Conservation (phyloP, 2,888 invertebrate genomes). For the Sinhomidia bicolor region DNA sequence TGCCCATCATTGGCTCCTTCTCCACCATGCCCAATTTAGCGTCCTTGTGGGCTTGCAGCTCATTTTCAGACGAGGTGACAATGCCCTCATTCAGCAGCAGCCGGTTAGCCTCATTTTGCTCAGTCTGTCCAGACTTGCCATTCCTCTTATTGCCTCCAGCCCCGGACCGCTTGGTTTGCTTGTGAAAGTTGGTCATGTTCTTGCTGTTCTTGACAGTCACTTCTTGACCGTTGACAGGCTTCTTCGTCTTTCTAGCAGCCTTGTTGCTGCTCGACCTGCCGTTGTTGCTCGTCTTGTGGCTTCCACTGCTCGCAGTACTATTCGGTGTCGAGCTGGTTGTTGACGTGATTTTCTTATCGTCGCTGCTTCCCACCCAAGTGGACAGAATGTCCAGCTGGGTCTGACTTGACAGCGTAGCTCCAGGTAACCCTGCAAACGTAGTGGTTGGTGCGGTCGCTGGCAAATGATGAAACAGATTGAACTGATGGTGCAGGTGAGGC, state of each 20-base stretch:
- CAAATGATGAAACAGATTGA: slow-evolving; percentile 56
- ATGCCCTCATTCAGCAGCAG: slow-evolving; percentile 15
- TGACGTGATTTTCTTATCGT: slow-evolving; percentile 51
- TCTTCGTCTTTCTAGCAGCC: not conserved
- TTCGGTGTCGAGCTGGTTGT: slow-evolving; percentile 34
- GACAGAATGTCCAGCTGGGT: slow-evolving; percentile 77
- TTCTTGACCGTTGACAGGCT: slow-evolving; percentile 20
- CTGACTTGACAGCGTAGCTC: slow-evolving; percentile 64
- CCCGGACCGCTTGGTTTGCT: slow-evolving; percentile 3
- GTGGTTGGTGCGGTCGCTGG: slow-evolving; percentile 56
- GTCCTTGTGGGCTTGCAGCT: slow-evolving; percentile 69
- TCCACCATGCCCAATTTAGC: slow-evolving; percentile 32
- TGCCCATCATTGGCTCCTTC: slow-evolving; percentile 51
- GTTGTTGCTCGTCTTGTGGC: not conserved
- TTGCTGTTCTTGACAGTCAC: slow-evolving; percentile 66
- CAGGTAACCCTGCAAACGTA: slow-evolving; percentile 48
- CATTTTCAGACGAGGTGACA: slow-evolving; percentile 75
- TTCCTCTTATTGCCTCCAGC: slow-evolving; percentile 39
- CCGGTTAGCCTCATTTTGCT: slow-evolving; percentile 60
- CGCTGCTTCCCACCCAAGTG: slow-evolving; percentile 72
- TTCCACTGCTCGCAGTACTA: slow-evolving; percentile 23
- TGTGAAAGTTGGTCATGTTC: slow-evolving; percentile 35
- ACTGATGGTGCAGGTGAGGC: slow-evolving; percentile 56
- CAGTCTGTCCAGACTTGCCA: slow-evolving; percentile 70
- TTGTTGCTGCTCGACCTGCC: slow-evolving; percentile 54